These are phyloP conservation scores for Nibea albiflora DNA, from an alignment of 2,113 vertebrate species.

Conservation along the genomic window DNA sequence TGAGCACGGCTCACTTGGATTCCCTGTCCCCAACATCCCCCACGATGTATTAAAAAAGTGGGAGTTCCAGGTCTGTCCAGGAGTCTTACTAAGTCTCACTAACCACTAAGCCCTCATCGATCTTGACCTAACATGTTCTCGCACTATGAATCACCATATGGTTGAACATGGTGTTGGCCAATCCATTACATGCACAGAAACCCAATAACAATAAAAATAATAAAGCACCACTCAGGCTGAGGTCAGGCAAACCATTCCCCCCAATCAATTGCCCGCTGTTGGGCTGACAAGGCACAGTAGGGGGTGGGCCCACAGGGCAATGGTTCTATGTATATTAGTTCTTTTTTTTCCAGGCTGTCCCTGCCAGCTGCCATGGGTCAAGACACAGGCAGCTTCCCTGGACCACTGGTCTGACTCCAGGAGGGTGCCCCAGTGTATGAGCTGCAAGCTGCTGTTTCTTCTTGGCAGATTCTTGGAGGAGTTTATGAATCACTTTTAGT, in stretches of 20 bases:
- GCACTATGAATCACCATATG: not conserved
- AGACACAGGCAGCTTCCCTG: not conserved
- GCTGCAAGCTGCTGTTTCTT: not conserved
- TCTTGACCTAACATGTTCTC: too few relatives aligned
- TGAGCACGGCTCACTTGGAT: too few relatives aligned
- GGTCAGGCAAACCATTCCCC: too few relatives aligned
- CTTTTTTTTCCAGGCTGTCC: too few relatives aligned
- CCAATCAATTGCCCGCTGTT: too few relatives aligned
- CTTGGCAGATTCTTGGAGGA: not conserved
- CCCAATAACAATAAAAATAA: not conserved
- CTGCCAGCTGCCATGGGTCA: too few relatives aligned
- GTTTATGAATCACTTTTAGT: not conserved
- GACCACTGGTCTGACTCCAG: too few relatives aligned
- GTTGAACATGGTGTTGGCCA: not conserved
- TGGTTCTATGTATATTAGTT: too few relatives aligned
- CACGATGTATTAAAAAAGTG: not conserved
- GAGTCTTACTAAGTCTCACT: too few relatives aligned
- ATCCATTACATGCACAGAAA: not conserved
- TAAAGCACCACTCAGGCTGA: not conserved
- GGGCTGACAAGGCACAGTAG: too few relatives aligned
- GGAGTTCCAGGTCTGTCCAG: not conserved
- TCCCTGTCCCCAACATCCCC: too few relatives aligned
- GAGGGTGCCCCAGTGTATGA: not conserved
- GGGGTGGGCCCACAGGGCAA: too few relatives aligned
- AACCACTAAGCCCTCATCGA: not conserved